A percentile compares a stretch with the other conserved stretches of the same genome.
Conservation (phyloP, 2,113 vertebrate species). For the Origma solitaria region DNA sequence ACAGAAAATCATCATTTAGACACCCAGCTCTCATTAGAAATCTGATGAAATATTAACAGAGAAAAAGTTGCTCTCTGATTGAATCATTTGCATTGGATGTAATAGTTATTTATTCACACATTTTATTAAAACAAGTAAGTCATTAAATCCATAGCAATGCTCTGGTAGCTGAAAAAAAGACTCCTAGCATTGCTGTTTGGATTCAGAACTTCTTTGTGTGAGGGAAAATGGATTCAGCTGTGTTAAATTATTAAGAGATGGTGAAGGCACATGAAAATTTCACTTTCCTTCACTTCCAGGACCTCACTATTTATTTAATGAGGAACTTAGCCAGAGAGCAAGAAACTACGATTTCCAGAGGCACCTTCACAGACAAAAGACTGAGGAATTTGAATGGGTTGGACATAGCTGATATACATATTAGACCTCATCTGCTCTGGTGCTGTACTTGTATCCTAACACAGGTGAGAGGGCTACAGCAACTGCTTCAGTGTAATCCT, state of each 20-base stretch:
- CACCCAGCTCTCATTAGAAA: neutral
- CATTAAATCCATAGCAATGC: neutral
- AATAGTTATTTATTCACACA: neutral
- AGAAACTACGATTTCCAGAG: neutral
- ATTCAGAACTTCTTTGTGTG: neutral
- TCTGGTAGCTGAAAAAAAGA: neutral
- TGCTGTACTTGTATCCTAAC: neutral
- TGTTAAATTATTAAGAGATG: neutral
- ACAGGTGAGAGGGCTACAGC: neutral
- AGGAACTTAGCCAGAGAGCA: neutral
- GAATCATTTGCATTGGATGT: neutral
- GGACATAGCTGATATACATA: neutral
- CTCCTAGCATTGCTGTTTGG: neutral
- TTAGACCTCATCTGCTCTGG: neutral
- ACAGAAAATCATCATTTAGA: neutral
- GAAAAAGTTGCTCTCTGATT: constrained; percentile 1
- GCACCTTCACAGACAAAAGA: neutral
- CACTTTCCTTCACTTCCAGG: neutral
- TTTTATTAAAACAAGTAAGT: neutral
- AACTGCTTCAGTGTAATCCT: neutral
- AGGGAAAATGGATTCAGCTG: neutral
- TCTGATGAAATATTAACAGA: neutral
- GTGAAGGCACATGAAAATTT: neutral
- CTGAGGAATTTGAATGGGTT: neutral
- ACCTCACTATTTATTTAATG: neutral